phyloP scores from a whole-genome alignment of 2,113 vertebrate species.

The Cryptotis parvus region DNA sequence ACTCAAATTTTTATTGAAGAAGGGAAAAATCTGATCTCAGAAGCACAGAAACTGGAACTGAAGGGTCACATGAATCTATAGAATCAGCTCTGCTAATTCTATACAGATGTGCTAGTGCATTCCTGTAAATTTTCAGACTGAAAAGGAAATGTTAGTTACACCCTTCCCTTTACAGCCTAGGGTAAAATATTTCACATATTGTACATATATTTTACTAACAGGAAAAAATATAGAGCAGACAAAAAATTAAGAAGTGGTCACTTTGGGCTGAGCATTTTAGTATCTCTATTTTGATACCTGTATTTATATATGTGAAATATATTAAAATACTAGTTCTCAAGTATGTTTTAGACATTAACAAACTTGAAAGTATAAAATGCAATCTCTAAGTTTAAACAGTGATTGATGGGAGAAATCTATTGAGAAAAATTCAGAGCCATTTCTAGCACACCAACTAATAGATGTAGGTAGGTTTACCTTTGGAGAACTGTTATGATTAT shows the following conservation, averaged over 20 bases:
- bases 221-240: conserved; percentile 20
- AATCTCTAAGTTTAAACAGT: conserved; percentile 34
- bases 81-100: conserved; percentile 86
- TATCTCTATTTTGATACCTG: neutral
- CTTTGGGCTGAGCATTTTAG: conserved; percentile 30
- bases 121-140: conserved; percentile 88
- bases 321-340: neutral
- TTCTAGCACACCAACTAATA: conserved; percentile 26
- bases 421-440: conserved; percentile 13
- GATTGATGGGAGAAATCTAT: neutral
- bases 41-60: conserved; percentile 71
- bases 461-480: neutral
- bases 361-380: conserved; percentile 4
- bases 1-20: conserved; percentile 80
- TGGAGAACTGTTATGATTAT: neutral
- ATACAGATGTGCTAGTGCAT: conserved; percentile 88
- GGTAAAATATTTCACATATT: conserved; percentile 81
- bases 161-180: conserved; percentile 79
- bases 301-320: neutral
- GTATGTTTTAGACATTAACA: neutral
- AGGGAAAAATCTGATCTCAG: conserved; percentile 63
- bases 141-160: conserved; percentile 89
- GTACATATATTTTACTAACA: conserved; percentile 70
- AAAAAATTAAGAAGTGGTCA: conserved; percentile 58
- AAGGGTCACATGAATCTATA: conserved; percentile 82